These are phyloP conservation scores for Matsumurasca onukii DNA, from an alignment of 1,140 invertebrate species.

Conservation along the genomic window DNA sequence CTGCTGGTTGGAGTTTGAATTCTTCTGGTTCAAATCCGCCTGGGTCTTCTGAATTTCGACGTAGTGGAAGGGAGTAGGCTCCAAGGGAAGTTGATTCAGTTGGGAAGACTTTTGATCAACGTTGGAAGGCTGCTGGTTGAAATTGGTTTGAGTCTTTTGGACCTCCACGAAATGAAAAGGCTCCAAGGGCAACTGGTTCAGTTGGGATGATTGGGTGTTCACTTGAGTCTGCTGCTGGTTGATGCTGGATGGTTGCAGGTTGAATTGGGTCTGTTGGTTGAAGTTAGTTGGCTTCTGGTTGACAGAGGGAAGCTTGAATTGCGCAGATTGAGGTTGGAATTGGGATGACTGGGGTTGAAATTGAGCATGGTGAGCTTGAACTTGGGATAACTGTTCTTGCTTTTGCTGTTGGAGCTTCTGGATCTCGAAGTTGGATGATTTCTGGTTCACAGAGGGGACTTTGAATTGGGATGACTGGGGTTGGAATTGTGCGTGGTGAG, in stretches of 20 bases:
- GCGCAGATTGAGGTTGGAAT: background rate
- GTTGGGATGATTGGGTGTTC: too few relatives aligned
- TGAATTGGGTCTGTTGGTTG: slow-evolving; percentile 1
- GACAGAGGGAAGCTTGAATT: too few relatives aligned
- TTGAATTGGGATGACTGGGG: background rate
- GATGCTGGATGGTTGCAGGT: background rate
- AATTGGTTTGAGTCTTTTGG: too few relatives aligned
- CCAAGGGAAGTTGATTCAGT: too few relatives aligned
- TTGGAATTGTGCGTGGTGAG: background rate
- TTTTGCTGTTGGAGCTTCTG: slow-evolving; percentile 22
- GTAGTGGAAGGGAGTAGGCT: too few relatives aligned
- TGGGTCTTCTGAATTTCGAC: too few relatives aligned
- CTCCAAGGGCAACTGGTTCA: too few relatives aligned
- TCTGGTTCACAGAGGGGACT: too few relatives aligned
- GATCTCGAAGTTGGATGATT: slow-evolving; percentile 2
- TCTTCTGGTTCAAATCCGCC: background rate
- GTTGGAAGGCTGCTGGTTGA: background rate
- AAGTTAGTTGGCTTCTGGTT: background rate
- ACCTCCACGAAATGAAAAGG: too few relatives aligned
- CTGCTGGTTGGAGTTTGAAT: background rate
- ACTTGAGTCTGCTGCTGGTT: background rate
- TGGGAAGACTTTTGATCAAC: background rate
- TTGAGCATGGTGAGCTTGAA: slow-evolving; percentile 17
- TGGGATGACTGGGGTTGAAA: background rate
- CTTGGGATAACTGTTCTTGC: slow-evolving; percentile 2